Evolutionary conservation across 1,140 invertebrate genomes (phyloP).

Genomic region (Odontomachus brunneus): DNA sequence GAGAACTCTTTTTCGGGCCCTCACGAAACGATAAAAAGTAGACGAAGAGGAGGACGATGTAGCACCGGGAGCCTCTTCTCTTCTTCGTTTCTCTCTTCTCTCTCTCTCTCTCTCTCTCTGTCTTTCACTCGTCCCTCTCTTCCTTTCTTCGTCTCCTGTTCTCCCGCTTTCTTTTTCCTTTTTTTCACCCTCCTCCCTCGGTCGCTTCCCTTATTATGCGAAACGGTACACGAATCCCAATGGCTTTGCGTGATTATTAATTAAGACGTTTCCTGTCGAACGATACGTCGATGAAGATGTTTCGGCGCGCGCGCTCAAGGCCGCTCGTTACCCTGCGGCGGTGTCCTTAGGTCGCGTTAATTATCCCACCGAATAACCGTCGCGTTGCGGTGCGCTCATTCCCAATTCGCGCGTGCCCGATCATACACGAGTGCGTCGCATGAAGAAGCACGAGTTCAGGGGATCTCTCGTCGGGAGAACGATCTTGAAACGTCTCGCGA

Average conservation of each 20-base stretch:
- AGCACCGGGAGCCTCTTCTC: conserved; percentile 40
- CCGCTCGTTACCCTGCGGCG: not conserved
- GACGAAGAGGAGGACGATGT: conserved; percentile 64
- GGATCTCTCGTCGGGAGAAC: conserved; percentile 15
- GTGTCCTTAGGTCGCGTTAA: conserved; percentile 54
- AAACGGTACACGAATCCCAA: conserved; percentile 72
- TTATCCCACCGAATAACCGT: conserved; percentile 62
- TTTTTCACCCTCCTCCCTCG: conserved; percentile 13
- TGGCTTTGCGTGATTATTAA: conserved; percentile 74
- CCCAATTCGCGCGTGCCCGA: conserved; percentile 30
- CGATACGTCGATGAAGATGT: conserved; percentile 60
- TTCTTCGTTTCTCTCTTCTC: conserved; percentile 47
- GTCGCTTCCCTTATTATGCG: conserved; percentile 70
- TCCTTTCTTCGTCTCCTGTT: not conserved
- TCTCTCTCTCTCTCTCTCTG: not conserved
- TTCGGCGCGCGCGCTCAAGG: conserved; percentile 1
- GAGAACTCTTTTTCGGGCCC: conserved; percentile 72
- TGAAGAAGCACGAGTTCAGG: not conserved
- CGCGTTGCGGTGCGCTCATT: conserved; percentile 29
- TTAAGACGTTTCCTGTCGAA: conserved; percentile 67
- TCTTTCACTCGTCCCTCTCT: not conserved
- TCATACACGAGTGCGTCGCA: conserved; percentile 8
- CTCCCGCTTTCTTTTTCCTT: conserved; percentile 18
- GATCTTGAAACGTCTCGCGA: not conserved
- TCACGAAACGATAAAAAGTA: conserved; percentile 73